Evolutionary conservation across 2,888 invertebrate species (phyloP).

Genomic region (Sisyra nigra): DNA sequence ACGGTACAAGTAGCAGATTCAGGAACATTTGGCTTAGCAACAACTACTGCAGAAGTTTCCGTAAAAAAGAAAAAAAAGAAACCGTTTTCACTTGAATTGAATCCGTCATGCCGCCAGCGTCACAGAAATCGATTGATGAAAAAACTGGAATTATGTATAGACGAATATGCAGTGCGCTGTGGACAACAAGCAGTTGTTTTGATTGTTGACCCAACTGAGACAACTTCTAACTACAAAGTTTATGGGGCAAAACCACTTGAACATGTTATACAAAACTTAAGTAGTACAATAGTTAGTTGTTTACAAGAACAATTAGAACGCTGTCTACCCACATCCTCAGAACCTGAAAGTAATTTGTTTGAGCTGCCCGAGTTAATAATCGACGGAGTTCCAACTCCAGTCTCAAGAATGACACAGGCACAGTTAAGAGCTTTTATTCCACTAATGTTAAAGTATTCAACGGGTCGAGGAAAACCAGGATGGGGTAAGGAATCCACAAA

Average conservation of each 20-base stretch:
- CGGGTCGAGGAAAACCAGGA: slow-evolving; percentile 80
- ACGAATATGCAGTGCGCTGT: slow-evolving; percentile 81
- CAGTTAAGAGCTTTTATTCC: slow-evolving; percentile 85
- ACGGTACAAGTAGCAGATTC: no score
- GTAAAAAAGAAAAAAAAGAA: slow-evolving; percentile 56
- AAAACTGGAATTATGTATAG: slow-evolving; percentile 54
- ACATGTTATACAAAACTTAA: slow-evolving; percentile 72
- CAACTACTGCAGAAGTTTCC: no score
- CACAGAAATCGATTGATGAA: slow-evolving; percentile 76
- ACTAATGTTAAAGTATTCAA: slow-evolving; percentile 86
- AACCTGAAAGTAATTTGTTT: slow-evolving; percentile 70
- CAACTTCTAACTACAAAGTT: slow-evolving; percentile 58
- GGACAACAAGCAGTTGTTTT: slow-evolving; percentile 85
- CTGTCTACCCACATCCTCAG: slow-evolving; percentile 56
- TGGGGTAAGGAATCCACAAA: slow-evolving; percentile 85
- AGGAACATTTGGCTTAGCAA: no score
- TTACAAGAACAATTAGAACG: slow-evolving; percentile 73
- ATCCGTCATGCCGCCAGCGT: slow-evolving; percentile 77
- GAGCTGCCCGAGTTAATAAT: slow-evolving; percentile 82
- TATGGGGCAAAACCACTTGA: slow-evolving; percentile 86
- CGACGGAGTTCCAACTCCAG: slow-evolving; percentile 86
- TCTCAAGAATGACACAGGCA: slow-evolving; percentile 92
- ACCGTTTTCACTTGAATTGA: slow-evolving; percentile 82
- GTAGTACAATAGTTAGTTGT: slow-evolving; percentile 76
- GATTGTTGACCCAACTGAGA: slow-evolving; percentile 81